Evolutionary conservation across 2,797 vertebrate species (phyloP).

Genomic region (Sylvilagus floridanus): DNA sequence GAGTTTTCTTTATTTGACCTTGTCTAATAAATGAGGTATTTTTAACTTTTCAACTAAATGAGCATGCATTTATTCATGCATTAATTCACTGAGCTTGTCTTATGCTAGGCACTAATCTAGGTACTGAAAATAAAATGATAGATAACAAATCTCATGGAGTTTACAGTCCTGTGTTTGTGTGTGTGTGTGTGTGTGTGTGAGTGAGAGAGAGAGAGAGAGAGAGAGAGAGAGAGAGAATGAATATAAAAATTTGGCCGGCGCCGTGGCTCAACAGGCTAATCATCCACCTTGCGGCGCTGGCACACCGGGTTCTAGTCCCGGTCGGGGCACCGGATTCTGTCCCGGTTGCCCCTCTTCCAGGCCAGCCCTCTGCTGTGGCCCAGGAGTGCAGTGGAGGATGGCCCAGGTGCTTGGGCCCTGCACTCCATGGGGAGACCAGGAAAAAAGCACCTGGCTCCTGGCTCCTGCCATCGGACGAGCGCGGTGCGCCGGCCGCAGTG

Average conservation of each 20-base stretch:
- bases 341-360: too few relatives aligned
- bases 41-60: conserved; percentile 42
- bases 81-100: conserved; percentile 6
- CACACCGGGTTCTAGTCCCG: too few relatives aligned
- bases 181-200: background rate
- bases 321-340: too few relatives aligned
- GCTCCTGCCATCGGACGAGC: too few relatives aligned
- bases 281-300: too few relatives aligned
- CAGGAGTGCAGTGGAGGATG: too few relatives aligned
- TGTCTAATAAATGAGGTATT: background rate
- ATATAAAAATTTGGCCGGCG: conserved; percentile 29
- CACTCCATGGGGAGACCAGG: too few relatives aligned
- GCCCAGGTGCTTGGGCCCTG: too few relatives aligned
- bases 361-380: too few relatives aligned
- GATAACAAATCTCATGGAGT: background rate
- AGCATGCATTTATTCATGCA: background rate
- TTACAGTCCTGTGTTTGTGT: background rate
- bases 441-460: too few relatives aligned
- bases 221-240: background rate
- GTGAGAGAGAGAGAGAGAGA: background rate
- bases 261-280: too few relatives aligned
- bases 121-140: background rate
- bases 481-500: too few relatives aligned
- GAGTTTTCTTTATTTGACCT: conserved; percentile 28
- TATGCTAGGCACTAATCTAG: background rate